phyloP scores from a whole-genome alignment of 1,140 invertebrate species.

The Magallana ariakensis region DNA sequence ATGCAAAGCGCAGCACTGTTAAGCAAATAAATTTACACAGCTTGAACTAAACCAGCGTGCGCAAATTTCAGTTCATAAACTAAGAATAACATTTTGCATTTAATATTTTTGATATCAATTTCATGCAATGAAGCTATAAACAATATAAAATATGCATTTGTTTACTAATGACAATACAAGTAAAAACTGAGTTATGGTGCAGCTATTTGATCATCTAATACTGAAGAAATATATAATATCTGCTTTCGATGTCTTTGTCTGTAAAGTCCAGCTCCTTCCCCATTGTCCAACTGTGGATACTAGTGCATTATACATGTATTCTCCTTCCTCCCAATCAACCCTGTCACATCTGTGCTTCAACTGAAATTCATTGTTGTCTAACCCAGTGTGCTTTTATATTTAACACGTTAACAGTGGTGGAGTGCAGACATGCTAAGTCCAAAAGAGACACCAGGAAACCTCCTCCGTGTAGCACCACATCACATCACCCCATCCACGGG shows the following conservation, averaged over 20 bases:
- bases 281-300: background rate
- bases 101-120: no score
- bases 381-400: slow-evolving; percentile 35
- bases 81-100: no score
- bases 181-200: no score
- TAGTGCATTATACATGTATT: background rate
- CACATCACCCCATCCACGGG: background rate
- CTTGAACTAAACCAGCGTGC: no score
- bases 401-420: slow-evolving; percentile 21
- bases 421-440: slow-evolving; percentile 17
- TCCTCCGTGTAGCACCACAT: background rate
- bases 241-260: background rate
- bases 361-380: background rate
- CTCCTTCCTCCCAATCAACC: background rate
- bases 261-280: background rate
- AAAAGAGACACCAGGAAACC: slow-evolving; percentile 5
- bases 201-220: no score
- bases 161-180: no score
- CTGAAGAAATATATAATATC: background rate
- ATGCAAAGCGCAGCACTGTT: no score
- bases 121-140: no score
- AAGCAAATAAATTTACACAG: no score
- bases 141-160: no score
- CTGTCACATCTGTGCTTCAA: background rate
- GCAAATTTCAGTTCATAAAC: no score